A percentile compares a stretch with the other conserved stretches of the same genome.
phyloP scores from a whole-genome alignment of 2,797 vertebrate genomes.

The Lophius americanus region DNA sequence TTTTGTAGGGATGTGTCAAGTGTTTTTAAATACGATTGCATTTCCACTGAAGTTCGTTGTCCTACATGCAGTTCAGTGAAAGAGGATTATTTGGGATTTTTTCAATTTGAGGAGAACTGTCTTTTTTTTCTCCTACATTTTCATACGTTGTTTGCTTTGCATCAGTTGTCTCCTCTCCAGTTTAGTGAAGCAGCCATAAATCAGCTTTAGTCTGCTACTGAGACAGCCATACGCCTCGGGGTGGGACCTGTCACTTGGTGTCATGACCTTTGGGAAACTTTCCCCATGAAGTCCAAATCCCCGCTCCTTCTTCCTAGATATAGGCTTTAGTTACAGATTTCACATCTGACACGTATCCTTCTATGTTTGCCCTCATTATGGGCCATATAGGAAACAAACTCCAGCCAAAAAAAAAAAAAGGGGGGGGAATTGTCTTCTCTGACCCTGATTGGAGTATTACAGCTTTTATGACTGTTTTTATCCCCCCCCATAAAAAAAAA shows the following conservation, averaged over 20 bases:
- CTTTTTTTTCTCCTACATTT: background rate
- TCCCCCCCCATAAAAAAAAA: background rate
- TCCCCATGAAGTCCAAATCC: constrained; percentile 60
- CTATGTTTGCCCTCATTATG: background rate
- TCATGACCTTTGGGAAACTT: constrained; percentile 83
- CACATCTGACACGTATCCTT: constrained; percentile 1
- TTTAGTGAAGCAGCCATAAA: constrained; percentile 51
- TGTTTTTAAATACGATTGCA: too few species aligned
- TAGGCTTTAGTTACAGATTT: background rate
- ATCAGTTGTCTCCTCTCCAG: constrained; percentile 9
- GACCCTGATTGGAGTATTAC: too few species aligned
- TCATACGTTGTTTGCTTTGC: background rate
- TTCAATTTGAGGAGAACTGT: background rate
- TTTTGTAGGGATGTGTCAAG: too few species aligned
- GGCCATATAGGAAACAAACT: background rate
- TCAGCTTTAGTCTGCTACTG: constrained; percentile 61
- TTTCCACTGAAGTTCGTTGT: background rate
- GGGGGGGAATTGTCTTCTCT: background rate
- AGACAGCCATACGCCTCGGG: constrained; percentile 81
- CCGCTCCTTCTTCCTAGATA: constrained; percentile 17
- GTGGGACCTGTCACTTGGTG: constrained; percentile 79
- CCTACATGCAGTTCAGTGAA: background rate
- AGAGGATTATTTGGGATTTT: background rate
- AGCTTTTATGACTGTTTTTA: background rate
- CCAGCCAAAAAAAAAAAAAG: background rate